Base-by-base conservation (phyloP, 2,888 invertebrate genomes). In the Aspidiotus destructor region DNA sequence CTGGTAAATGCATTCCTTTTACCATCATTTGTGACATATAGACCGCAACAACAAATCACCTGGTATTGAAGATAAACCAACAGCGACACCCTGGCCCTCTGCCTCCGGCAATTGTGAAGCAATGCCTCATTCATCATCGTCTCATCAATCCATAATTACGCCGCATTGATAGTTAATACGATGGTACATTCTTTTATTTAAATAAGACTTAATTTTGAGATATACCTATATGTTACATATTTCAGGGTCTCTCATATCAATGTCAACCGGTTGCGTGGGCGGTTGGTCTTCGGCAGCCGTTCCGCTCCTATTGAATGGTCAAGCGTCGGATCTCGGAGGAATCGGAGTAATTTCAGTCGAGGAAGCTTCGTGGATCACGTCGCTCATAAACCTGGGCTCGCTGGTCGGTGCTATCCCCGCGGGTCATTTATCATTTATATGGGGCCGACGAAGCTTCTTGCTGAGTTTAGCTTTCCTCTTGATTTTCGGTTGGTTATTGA, bases 361-460 rank as follows among this genome's bases (percentile, higher is more conserved):
- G 0, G 78, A 85, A 68, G 83, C 83, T 61, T 86, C 86, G 62
- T 89, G 88, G 89, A 80, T 89, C 28, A 82, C 86, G 0, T 85
- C 88, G 0, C 77, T 86, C 52, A 80, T 85, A 72, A 85, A 85
- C 57, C 77, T 89, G 28, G 90, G 89, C 58, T 88, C 87, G 0
- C 84, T 87, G 16, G 78, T 81, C 1, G 80, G 86, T 1, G 76
- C 77, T 15, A 65, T 76, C 0, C 72, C 75, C 13, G 75, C 75
- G 10, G 76, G 77, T 17, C 70, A 70, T 8, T 77, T 84, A 13
- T 85, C 86, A 77, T 86, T 87, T 74, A 72, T 80, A 0, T 80
- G 88, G 69, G 90, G 90, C 15, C 80, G 89, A 63, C 88, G 86
- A 75, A 78, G 79, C 69, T 84, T 88, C 0, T 84, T 87, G 81